Base-by-base conservation (phyloP, 2,888 invertebrate genomes). In the Stenodera caucasica region DNA sequence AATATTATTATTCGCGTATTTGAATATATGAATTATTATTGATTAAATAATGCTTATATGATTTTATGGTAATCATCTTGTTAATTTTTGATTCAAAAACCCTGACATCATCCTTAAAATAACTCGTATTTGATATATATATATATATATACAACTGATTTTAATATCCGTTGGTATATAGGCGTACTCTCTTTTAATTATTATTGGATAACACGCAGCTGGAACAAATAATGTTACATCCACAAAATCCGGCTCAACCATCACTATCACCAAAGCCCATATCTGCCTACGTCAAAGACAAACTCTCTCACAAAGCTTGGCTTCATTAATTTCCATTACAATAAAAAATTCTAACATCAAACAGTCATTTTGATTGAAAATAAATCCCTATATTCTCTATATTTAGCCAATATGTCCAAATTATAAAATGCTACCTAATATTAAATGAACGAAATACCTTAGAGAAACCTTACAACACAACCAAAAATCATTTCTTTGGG, bases 131-230 rank as follows among this genome's bases (percentile, higher is more conserved):
- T n/a, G n/a, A n/a, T n/a, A n/a, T n/a, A n/a, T n/a, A n/a, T 45
- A 30, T 49, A 54, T 49, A 58, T 53, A 58, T 55, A 40, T 55
- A 55, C 37, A 60, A 55, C 54, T 51, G 60, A 9, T 56, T 60
- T 60, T 60, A 60, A 60, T 60, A 18, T 40, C 18, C 40, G 40
- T 11, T 40, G 14, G 18, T 7, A 40, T 9, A 40, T 11, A n/a
- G n/a, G 40, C 6, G 40, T 9, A 40, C 40, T 40, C 18, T 8
- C 18, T 8, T 40, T 40, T 40, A 40, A 40, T 40, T 40, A 18
- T 40, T 15, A 40, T 40, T 40, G 18, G 40, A 40, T 40, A 40
- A 40, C 18, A 40, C 40, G 18, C 40, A 40, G 18, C 40, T 18
- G 45, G 21, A 21, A 45, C 45, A 21, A 37, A 37, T 37, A 37